Conservation (phyloP, 2,797 vertebrate genomes). For the Ctenosaura bakeri region DNA sequence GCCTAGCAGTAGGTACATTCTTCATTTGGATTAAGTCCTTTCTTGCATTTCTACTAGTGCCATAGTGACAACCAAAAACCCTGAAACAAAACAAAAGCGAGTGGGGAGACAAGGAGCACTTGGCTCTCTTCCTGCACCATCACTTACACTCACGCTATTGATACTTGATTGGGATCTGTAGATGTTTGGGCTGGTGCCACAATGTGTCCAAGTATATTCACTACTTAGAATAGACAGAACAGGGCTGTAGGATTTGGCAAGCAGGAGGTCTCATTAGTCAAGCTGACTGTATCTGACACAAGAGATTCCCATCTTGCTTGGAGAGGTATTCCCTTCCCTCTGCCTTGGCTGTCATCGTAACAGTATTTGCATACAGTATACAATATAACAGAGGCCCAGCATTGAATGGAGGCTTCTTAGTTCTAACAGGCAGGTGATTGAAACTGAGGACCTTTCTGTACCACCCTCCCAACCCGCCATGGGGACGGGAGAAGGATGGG, state of each 20-base stretch:
- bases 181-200: slow-evolving; percentile 77
- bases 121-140: slow-evolving; percentile 76
- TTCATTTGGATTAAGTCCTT: slow-evolving; percentile 73
- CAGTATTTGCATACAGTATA: slow-evolving; percentile 78
- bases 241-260: slow-evolving; percentile 83
- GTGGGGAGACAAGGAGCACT: slow-evolving; percentile 64
- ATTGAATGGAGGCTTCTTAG: slow-evolving; percentile 71
- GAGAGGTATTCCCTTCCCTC: slow-evolving; percentile 79
- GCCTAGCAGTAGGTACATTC: slow-evolving; percentile 44
- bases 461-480: no score
- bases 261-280: slow-evolving; percentile 89
- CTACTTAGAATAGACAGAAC: slow-evolving; percentile 77
- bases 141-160: slow-evolving; percentile 82
- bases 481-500: no score
- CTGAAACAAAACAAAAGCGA: slow-evolving; percentile 22
- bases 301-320: slow-evolving; percentile 84
- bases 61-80: slow-evolving; percentile 75
- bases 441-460: not conserved
- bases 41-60: slow-evolving; percentile 70
- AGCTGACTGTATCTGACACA: slow-evolving; percentile 91
- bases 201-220: slow-evolving; percentile 76
- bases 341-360: slow-evolving; percentile 86
- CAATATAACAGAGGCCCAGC: slow-evolving; percentile 75
- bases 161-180: slow-evolving; percentile 79
- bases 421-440: slow-evolving; percentile 74